Evolutionary conservation across 2,888 invertebrate genomes (phyloP).

Genomic region (Chloromyia formosa): DNA sequence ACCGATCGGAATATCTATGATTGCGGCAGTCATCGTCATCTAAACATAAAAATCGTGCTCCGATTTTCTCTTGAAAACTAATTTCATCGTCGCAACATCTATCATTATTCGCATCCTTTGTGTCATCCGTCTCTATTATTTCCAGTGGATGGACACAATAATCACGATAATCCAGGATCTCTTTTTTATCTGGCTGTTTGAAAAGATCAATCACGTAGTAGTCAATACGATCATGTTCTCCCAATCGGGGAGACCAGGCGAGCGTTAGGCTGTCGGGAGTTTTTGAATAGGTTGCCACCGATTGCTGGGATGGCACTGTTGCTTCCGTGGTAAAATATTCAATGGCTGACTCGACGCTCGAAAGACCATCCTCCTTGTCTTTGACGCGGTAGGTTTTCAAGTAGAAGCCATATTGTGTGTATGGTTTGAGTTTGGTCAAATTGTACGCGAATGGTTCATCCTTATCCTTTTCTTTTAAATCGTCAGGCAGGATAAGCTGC

Average conservation of each 20-base stretch:
- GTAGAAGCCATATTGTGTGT: slow-evolving; percentile 77
- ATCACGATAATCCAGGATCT: slow-evolving; percentile 65
- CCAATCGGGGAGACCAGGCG: slow-evolving; percentile 70
- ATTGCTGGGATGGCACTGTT: slow-evolving; percentile 65
- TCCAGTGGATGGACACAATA: slow-evolving; percentile 65
- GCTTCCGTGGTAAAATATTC: slow-evolving; percentile 65
- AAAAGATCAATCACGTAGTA: slow-evolving; percentile 61
- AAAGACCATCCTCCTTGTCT: slow-evolving; percentile 8
- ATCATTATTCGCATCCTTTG: background rate
- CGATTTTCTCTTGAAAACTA: slow-evolving; percentile 12
- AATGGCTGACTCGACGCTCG: slow-evolving; percentile 14
- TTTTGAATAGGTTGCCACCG: slow-evolving; percentile 55
- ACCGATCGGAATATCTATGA: slow-evolving; percentile 9
- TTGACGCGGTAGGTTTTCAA: slow-evolving; percentile 62
- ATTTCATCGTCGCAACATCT: background rate
- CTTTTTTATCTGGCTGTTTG: slow-evolving; percentile 58
- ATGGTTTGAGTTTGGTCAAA: slow-evolving; percentile 68
- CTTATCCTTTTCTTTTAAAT: background rate
- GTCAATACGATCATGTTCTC: slow-evolving; percentile 58
- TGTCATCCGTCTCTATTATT: background rate
- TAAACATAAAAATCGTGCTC: slow-evolving; percentile 54
- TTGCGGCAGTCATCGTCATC: background rate
- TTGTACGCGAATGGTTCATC: slow-evolving; percentile 56
- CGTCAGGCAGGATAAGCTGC: slow-evolving; percentile 48
- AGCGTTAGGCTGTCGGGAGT: slow-evolving; percentile 63